Conservation (phyloP, 2,888 invertebrate species). For the Clanis bilineata region DNA sequence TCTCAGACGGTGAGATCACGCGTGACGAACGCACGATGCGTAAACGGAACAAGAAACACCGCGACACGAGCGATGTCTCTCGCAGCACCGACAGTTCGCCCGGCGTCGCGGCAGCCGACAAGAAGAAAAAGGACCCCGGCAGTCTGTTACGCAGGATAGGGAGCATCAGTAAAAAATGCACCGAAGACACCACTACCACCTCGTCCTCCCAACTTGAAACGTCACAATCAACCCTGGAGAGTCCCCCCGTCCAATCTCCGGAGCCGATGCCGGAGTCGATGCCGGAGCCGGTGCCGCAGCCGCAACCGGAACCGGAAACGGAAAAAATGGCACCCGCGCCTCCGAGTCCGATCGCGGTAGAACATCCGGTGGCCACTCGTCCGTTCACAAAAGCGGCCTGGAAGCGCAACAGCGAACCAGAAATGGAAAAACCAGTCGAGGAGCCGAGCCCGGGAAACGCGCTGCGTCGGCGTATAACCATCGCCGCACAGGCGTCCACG, state of each 20-base stretch:
- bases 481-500: slow-evolving; percentile 78
- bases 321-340: slow-evolving; percentile 25
- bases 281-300: slow-evolving; percentile 38
- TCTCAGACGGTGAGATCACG: slow-evolving; percentile 75
- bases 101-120: slow-evolving; percentile 57
- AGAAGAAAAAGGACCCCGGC: slow-evolving; percentile 62
- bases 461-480: slow-evolving; percentile 75
- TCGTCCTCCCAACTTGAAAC: slow-evolving; percentile 40
- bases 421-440: slow-evolving; percentile 71
- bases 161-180: slow-evolving; percentile 65
- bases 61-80: slow-evolving; percentile 60
- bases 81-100: slow-evolving; percentile 68
- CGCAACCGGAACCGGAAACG: slow-evolving; percentile 34
- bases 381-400: slow-evolving; percentile 81
- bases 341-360: slow-evolving; percentile 67
- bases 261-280: slow-evolving; percentile 29
- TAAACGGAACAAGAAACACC: slow-evolving; percentile 75
- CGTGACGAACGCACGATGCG: slow-evolving; percentile 78
- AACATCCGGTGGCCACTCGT: slow-evolving; percentile 76
- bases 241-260: slow-evolving; percentile 22
- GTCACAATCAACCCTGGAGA: slow-evolving; percentile 32
- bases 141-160: slow-evolving; percentile 68
- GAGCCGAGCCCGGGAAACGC: slow-evolving; percentile 74
- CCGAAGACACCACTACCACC: slow-evolving; percentile 47
- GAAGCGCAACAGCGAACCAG: slow-evolving; percentile 63